These are phyloP conservation scores for Probaryconus sp. DNA, from an alignment of 1,140 invertebrate genomes.

Conservation along the genomic window DNA sequence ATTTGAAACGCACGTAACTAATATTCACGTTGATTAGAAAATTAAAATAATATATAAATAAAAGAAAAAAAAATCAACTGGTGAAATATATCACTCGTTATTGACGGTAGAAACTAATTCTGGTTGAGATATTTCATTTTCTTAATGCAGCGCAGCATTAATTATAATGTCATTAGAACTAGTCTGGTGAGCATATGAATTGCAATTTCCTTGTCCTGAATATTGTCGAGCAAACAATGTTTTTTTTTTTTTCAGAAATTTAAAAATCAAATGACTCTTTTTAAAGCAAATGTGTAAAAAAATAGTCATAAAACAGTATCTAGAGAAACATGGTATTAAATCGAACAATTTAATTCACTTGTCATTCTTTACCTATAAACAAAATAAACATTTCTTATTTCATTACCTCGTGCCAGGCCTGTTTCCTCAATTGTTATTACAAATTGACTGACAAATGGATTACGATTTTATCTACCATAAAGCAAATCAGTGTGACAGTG, in stretches of 20 bases:
- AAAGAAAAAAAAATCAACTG: conserved; percentile 8
- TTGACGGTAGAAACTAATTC: conserved; percentile 40
- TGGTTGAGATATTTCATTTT: conserved; percentile 35
- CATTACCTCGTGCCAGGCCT: no score
- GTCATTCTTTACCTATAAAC: no score
- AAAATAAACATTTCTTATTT: no score
- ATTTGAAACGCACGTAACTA: not conserved
- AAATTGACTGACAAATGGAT: not conserved
- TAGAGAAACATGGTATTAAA: no score
- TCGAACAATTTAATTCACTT: no score
- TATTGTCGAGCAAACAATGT: no score
- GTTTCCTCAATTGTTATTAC: no score
- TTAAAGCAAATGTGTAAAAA: no score
- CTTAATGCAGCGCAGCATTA: conserved; percentile 37
- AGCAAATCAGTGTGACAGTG: conserved; percentile 14
- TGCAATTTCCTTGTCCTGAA: not conserved
- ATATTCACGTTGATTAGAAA: no score
- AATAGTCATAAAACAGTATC: no score
- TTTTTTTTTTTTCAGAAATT: no score
- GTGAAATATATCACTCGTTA: conserved; percentile 31
- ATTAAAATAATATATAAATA: not conserved
- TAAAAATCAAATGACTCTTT: no score
- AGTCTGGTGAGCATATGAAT: conserved; percentile 27
- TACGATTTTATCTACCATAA: not conserved
- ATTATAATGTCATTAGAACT: conserved; percentile 55